Base-by-base conservation (phyloP, 2,113 vertebrate genomes). In the Nicator chloris region DNA sequence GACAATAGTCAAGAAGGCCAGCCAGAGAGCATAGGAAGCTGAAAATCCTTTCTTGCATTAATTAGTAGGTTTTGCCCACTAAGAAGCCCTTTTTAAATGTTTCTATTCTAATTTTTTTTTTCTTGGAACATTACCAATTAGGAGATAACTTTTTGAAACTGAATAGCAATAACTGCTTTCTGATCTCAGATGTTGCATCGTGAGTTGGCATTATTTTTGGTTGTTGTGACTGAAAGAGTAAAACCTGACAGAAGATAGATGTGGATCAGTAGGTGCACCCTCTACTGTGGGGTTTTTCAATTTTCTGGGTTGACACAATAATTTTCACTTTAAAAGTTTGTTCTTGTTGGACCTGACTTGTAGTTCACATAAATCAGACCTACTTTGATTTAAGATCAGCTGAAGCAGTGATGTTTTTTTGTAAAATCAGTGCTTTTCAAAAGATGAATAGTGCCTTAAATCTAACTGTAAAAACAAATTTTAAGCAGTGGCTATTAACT, bases 401-500 rank as follows among this genome's bases (percentile, higher is more conserved):
- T 72, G 66, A 82, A 92, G 73, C 65, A 57, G 15, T 87, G 49
- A 28, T 76, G 7, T 0, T 53, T 91, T 53, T 93, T 91, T 13
- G 16, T 94, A 70, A 84, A 92, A 91, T 87, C 42, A 54, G 37
- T 79, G 45, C 78, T 85, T 76, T 83, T 91, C 2, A 4, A 39
- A 90, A 86, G 39, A 95, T 78, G 37, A 87, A 87, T 63, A 69
- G 35, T 72, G 37, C 20, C n/a, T 90, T 92, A 96, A 82, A 90
- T 90, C 50, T 90, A 61, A 70, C 56, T 79, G 30, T 82, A 73
- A 80, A 96, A 90, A 50, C 70, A 88, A 88, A 83, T 91, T 65
- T 73, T 44, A 90, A 70, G 49, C 44, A 83, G 21, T 90, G 42
- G 26, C 33, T 24, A 66, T 95, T 96, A 56, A 86, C 23, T 30